Conservation (phyloP, 2,888 invertebrate genomes). For the Eilema sororculum region DNA sequence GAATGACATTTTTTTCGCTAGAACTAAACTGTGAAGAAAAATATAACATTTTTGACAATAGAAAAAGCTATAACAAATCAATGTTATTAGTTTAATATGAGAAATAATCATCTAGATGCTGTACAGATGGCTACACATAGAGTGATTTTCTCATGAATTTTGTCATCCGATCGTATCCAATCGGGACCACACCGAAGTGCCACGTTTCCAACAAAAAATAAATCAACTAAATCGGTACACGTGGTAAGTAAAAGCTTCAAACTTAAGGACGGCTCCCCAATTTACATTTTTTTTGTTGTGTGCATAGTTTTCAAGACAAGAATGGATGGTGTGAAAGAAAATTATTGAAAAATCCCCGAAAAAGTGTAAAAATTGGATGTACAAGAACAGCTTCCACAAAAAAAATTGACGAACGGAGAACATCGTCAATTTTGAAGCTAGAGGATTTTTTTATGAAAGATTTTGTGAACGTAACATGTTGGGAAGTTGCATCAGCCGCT, state of each 20-base stretch:
- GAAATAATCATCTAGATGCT: neutral
- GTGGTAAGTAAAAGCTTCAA: neutral
- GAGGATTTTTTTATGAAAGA: neutral
- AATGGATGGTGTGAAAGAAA: neutral
- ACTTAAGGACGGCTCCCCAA: neutral
- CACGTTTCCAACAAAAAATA: neutral
- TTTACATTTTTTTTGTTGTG: neutral
- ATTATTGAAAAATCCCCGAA: neutral
- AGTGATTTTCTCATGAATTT: neutral
- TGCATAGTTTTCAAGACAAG: neutral
- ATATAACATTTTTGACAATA: neutral
- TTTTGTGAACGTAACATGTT: constrained; percentile 7
- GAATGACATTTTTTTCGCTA: too few relatives aligned
- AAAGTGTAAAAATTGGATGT: neutral
- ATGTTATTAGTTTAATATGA: neutral
- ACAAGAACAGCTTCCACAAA: neutral
- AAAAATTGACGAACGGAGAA: neutral
- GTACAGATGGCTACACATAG: constrained; percentile 1
- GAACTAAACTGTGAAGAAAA: neutral
- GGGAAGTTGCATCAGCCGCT: constrained; percentile 77
- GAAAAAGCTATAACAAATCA: neutral
- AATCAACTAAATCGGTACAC: neutral
- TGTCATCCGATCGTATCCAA: neutral
- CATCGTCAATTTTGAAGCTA: neutral
- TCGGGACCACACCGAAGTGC: neutral